Base-by-base conservation (phyloP, 2,113 vertebrate genomes). In the Gymnocephalus cernua region DNA sequence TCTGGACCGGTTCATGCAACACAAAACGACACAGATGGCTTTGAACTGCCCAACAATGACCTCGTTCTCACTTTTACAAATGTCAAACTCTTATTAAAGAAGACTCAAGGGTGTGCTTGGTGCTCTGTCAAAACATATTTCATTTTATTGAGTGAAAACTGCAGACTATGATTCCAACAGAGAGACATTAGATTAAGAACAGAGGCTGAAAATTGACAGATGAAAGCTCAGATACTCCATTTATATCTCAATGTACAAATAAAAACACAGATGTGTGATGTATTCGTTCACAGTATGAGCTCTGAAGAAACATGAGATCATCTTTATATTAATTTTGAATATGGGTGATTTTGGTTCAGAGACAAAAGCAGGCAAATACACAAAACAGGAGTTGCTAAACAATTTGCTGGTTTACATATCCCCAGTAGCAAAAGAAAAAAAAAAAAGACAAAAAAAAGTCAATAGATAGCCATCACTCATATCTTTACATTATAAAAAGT, bases 111-210 rank as follows among this genome's bases (percentile, higher is more conserved):
- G 63, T 91, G 80, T 85, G 84, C 77, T 92, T 86, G 83, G 66
- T 90, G 78, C 81, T 76, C 75, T 51, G 53, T 90, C 90, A 90
- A 82, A 80, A 88, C 91, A 76, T 50, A 66, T 82, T 83, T 83
- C 48, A 88, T 90, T 93, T 94, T 93, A 94, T 94, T 94, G 74
- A 89, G 79, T 74, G 71, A 84, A 79, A 89, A 84, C 64, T 83
- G 63, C 80, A 68, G 51, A 67, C 76, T 79, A 66, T 13, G 66
- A 73, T 89, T 84, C 65, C 82, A 71, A 90, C 75, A 88, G 59
- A 89, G 38, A 85, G 48, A 90, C 85, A 91, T 85, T 64, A 84
- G 69, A 79, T 80, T 78, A 53, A 91, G 74, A 88, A 85, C 85
- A 82, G 44, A 87, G 15, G 67, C 63, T 57, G 44, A 77, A 83